phyloP scores from a whole-genome alignment of 2,113 vertebrate species.

The Pterophyllum scalare region DNA sequence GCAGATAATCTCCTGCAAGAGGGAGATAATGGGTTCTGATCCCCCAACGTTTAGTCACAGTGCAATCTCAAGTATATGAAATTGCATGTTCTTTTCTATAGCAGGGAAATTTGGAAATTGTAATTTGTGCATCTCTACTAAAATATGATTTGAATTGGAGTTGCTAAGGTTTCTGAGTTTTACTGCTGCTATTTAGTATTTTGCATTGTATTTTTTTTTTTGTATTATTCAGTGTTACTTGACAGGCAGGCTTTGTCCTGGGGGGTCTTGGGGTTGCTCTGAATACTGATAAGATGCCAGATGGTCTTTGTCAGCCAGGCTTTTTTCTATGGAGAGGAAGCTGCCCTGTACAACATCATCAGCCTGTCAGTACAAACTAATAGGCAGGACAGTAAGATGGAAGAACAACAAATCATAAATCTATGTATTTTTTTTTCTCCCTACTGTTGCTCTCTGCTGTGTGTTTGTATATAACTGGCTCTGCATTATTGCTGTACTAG shows the following conservation, averaged over 20 bases:
- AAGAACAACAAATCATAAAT: constrained; percentile 42
- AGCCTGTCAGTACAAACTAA: constrained; percentile 59
- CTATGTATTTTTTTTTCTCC: constrained; percentile 17
- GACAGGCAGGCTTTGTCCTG: constrained; percentile 54
- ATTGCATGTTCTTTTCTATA: not conserved
- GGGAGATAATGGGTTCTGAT: not conserved
- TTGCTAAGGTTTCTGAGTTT: not conserved
- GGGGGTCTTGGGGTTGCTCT: constrained; percentile 49
- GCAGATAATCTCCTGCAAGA: not conserved
- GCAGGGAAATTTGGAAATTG: not conserved
- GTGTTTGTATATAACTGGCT: constrained; percentile 2
- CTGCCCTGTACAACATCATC: constrained; percentile 65
- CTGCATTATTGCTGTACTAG: not conserved
- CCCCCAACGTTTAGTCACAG: not conserved
- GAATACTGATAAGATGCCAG: constrained; percentile 72
- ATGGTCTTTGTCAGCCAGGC: constrained; percentile 64
- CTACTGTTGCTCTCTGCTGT: not conserved
- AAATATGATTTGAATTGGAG: not conserved
- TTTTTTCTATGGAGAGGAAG: constrained; percentile 45
- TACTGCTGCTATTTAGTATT: constrained; percentile 17
- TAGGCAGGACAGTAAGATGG: constrained; percentile 44
- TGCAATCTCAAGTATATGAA: not conserved
- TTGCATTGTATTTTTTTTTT: constrained; percentile 34
- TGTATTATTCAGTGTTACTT: constrained; percentile 24
- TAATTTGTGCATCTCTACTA: not conserved